These are phyloP conservation scores for Jordanella pulchra DNA, from an alignment of 2,797 vertebrate genomes.

Conservation along the genomic window DNA sequence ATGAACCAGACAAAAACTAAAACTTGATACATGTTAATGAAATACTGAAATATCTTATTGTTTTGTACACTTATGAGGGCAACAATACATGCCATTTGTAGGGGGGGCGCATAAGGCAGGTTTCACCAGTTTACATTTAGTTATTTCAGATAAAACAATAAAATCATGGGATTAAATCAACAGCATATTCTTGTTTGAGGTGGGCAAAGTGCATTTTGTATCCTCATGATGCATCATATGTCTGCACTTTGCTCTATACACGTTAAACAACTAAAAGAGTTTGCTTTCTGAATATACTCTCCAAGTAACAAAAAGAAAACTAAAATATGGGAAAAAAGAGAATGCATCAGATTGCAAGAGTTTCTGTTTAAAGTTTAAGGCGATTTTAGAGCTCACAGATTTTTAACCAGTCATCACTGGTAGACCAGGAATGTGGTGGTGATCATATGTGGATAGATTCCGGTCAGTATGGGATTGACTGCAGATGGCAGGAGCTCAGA, in stretches of 20 bases:
- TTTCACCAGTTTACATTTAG: conserved; percentile 38
- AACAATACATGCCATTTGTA: not conserved
- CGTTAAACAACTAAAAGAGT: conserved; percentile 91
- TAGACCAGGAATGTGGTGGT: conserved; percentile 61
- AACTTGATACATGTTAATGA: not conserved
- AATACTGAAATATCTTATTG: no score
- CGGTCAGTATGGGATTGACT: conserved; percentile 41
- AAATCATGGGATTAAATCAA: not conserved
- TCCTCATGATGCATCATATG: conserved; percentile 86
- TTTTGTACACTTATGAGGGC: not conserved
- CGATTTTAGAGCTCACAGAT: conserved; percentile 98
- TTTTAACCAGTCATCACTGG: conserved; percentile 70
- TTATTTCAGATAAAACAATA: conserved; percentile 7
- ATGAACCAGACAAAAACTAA: no score
- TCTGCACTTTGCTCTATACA: conserved; percentile 95
- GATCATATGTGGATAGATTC: conserved; percentile 69
- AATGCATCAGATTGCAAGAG: conserved; percentile 95
- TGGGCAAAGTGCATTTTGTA: conserved; percentile 84
- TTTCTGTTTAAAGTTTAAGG: conserved; percentile 96
- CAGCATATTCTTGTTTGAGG: conserved; percentile 43
- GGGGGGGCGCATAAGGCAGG: no score
- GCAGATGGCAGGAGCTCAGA: conserved; percentile 39
- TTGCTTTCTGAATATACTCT: conserved; percentile 95
- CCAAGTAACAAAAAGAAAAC: conserved; percentile 82
- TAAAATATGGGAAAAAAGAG: conserved; percentile 35